Percentiles rank a stretch among this genome's conserved stretches.
These are phyloP conservation scores for Eledone cirrhosa DNA, from an alignment of 2,888 invertebrate species.

Conservation along the genomic window DNA sequence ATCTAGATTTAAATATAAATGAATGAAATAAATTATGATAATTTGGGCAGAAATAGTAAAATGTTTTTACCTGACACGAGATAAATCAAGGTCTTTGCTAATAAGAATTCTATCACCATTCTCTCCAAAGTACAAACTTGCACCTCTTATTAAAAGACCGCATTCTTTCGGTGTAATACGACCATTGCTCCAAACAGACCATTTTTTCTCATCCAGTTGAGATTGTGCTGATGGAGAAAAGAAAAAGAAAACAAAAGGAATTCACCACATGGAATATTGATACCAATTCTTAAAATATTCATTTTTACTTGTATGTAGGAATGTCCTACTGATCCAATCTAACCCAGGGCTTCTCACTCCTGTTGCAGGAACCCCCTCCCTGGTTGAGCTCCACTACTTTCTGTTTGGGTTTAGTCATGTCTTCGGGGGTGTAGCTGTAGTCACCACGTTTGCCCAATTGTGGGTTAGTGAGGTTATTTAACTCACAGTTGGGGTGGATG, in stretches of 20 bases:
- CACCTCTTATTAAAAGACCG: conserved; percentile 61
- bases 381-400: too few relatives aligned
- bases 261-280: too few relatives aligned
- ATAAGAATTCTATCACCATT: conserved; percentile 62
- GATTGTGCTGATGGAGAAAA: conserved; percentile 37
- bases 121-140: conserved; percentile 59
- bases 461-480: too few relatives aligned
- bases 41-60: too few relatives aligned
- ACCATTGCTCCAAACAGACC: conserved; percentile 60
- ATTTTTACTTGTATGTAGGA: too few relatives aligned
- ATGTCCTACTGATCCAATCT: background rate
- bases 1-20: too few relatives aligned
- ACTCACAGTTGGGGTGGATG: too few relatives aligned
- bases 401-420: too few relatives aligned
- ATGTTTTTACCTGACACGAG: conserved; percentile 58
- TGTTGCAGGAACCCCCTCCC: background rate
- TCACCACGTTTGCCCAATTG: too few relatives aligned
- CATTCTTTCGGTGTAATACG: conserved; percentile 50
- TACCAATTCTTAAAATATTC: too few relatives aligned
- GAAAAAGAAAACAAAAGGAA: background rate
- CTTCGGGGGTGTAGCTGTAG: too few relatives aligned
- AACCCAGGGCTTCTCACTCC: background rate
- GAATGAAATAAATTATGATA: too few relatives aligned
- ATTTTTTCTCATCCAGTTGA: conserved; percentile 48
- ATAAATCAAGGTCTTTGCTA: conserved; percentile 61